These are phyloP conservation scores for Paramuricea clavata DNA, from an alignment of 92 coral and sea anemone species.

Conservation along the genomic window DNA sequence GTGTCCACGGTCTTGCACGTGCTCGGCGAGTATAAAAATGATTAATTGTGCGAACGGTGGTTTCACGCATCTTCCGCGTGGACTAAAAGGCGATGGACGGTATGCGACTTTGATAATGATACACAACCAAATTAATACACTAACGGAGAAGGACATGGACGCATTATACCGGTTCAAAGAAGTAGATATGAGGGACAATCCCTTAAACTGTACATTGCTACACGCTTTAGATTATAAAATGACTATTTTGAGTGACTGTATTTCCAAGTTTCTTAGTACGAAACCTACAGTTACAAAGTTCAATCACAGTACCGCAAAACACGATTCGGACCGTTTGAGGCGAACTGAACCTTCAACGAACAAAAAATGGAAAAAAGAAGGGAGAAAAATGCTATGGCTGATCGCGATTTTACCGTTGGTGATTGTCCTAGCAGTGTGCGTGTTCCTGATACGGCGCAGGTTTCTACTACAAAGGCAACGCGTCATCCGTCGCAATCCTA, in stretches of 20 bases:
- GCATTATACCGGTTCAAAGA: neutral
- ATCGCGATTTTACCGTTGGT: too few relatives aligned
- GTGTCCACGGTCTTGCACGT: neutral
- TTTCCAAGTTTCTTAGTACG: neutral
- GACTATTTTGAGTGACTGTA: neutral
- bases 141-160: too few relatives aligned
- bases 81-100: neutral
- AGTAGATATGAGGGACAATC: constrained; percentile 2
- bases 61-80: neutral
- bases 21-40: neutral
- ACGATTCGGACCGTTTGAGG: too few relatives aligned
- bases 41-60: neutral
- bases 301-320: too few relatives aligned
- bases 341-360: too few relatives aligned
- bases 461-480: too few relatives aligned
- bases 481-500: too few relatives aligned
- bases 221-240: neutral
- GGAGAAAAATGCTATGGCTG: too few relatives aligned
- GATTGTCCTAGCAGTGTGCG: too few relatives aligned
- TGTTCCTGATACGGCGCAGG: too few relatives aligned
- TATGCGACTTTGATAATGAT: neutral
- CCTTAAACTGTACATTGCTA: neutral
- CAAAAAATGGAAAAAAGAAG: too few relatives aligned
- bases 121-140: neutral
- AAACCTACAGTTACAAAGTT: neutral